Evolutionary conservation across 2,113 vertebrate genomes (phyloP).

Genomic region (Lepisosteus osseus): DNA sequence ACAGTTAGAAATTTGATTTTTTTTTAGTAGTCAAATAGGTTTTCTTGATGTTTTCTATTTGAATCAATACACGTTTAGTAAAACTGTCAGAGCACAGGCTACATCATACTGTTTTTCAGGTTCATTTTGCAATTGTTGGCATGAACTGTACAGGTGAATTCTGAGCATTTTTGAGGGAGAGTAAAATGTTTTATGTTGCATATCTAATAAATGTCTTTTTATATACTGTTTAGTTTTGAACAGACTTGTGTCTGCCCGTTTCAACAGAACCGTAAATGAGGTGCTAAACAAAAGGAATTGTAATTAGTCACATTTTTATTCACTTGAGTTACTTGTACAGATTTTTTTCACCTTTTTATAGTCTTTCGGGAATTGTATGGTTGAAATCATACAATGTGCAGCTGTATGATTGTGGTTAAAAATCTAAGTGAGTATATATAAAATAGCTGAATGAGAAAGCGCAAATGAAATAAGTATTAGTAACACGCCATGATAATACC

Average conservation of each 20-base stretch:
- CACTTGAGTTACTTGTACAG: constrained; percentile 37
- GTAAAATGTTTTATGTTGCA: constrained; percentile 37
- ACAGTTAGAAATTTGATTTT: no score
- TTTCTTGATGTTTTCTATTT: no score
- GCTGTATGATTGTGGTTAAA: constrained; percentile 42
- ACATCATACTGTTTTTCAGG: no score
- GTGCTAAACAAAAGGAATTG: constrained; percentile 55
- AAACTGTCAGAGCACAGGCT: no score
- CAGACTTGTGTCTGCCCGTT: constrained; percentile 34
- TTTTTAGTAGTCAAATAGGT: no score
- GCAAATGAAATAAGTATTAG: constrained; percentile 38
- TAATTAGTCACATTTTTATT: constrained; percentile 44
- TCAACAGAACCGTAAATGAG: constrained; percentile 30
- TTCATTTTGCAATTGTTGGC: no score
- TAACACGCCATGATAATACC: constrained; percentile 54
- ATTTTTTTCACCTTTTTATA: constrained; percentile 40
- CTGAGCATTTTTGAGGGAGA: no score
- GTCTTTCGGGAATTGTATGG: constrained; percentile 35
- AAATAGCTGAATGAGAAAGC: constrained; percentile 26
- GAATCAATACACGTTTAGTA: no score
- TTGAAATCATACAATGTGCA: constrained; percentile 14
- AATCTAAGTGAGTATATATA: constrained; percentile 20
- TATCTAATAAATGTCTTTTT: constrained; percentile 47
- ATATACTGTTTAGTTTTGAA: constrained; percentile 37
- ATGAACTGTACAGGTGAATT: no score